A percentile compares a stretch with the other conserved stretches of the same genome.
Conservation (phyloP, 2,113 vertebrate genomes). For the Erythrocercus mccallii region DNA sequence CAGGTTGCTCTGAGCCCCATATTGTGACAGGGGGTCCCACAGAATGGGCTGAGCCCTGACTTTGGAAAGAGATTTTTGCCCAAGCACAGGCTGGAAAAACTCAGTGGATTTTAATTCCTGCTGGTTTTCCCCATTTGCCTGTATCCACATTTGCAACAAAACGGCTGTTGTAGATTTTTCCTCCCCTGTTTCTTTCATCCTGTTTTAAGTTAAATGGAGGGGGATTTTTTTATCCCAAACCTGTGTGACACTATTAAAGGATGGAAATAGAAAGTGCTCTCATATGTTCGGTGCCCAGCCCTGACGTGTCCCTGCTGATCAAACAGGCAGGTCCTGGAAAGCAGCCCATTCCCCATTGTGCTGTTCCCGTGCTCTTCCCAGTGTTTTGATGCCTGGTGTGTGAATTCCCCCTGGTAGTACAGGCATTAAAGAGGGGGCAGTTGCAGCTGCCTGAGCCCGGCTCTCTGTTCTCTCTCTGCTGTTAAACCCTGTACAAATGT, state of each 20-base stretch:
- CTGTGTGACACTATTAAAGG: neutral
- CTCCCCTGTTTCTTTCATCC: neutral
- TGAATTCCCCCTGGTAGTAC: neutral
- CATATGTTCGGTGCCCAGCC: neutral
- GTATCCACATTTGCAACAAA: neutral
- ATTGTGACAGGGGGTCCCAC: neutral
- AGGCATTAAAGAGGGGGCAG: neutral
- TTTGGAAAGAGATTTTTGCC: neutral
- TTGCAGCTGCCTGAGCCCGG: neutral
- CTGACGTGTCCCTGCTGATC: neutral
- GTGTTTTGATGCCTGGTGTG: accelerated
- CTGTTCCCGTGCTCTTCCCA: neutral
- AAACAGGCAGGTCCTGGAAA: neutral
- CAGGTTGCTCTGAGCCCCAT: neutral
- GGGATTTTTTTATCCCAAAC: neutral
- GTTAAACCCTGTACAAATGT: neutral
- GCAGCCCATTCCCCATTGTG: neutral
- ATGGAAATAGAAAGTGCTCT: neutral
- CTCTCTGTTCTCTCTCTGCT: accelerated
- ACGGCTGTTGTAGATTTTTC: neutral
- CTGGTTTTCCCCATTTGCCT: neutral
- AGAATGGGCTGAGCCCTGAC: accelerated
- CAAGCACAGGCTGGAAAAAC: neutral
- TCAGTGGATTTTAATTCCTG: neutral
- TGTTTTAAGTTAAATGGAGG: neutral